A percentile compares a stretch with the other conserved stretches of the same genome.
These are phyloP conservation scores for Enteromius treurensis DNA, from an alignment of 2,797 vertebrate genomes.

Conservation along the genomic window DNA sequence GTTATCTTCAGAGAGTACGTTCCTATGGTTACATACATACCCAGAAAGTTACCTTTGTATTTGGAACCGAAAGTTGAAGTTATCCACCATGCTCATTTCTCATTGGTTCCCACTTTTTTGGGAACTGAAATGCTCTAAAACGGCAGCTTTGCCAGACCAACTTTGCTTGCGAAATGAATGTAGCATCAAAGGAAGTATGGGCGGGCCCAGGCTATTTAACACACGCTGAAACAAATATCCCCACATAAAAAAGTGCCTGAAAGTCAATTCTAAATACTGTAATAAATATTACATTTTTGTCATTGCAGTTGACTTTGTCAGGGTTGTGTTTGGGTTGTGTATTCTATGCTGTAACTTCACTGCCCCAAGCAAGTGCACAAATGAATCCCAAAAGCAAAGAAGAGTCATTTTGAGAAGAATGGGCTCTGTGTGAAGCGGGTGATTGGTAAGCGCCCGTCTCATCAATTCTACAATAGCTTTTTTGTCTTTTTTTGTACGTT, in stretches of 20 bases:
- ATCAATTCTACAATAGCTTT: conserved; percentile 7
- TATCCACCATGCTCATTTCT: too few species aligned
- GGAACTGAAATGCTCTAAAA: too few species aligned
- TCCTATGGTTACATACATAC: too few species aligned
- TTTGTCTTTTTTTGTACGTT: background rate
- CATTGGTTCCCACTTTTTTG: too few species aligned
- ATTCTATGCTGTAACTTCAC: background rate
- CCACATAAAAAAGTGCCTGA: background rate
- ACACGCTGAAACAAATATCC: background rate
- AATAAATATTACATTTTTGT: background rate
- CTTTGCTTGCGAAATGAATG: too few species aligned
- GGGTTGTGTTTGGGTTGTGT: background rate
- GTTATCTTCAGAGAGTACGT: too few species aligned
- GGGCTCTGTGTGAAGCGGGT: background rate
- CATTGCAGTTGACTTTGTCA: conserved; percentile 1
- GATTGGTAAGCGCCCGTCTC: background rate
- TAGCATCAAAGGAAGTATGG: too few species aligned
- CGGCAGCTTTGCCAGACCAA: too few species aligned
- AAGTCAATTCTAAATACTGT: background rate
- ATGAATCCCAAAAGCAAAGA: background rate
- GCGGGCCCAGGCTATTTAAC: background rate
- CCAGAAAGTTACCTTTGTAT: too few species aligned
- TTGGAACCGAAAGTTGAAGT: too few species aligned
- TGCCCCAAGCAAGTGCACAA: conserved; percentile 1
- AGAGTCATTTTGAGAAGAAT: conserved; percentile 23